Percentiles rank a stretch among this genome's conserved stretches.
Evolutionary conservation across 2,888 invertebrate species (phyloP).

Genomic region (Sceliomorpha sp.): DNA sequence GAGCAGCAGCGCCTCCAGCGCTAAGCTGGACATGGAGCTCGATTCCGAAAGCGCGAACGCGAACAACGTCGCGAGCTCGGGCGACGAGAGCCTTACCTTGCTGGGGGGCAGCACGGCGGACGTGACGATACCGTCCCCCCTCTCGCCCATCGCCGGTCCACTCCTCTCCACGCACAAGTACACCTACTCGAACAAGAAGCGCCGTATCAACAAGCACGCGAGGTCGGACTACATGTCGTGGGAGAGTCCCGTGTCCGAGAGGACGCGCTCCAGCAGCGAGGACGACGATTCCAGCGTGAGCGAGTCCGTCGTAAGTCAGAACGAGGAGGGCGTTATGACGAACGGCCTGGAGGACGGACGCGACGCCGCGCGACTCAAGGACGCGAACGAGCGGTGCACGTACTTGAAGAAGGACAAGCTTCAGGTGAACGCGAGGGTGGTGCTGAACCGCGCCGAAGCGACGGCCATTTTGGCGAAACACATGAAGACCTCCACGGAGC

Average conservation of each 20-base stretch:
- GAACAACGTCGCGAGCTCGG: slow-evolving; percentile 73
- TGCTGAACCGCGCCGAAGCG: slow-evolving; percentile 69
- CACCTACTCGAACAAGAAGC: slow-evolving; percentile 76
- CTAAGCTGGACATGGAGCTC: slow-evolving; percentile 72
- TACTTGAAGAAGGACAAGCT: slow-evolving; percentile 71
- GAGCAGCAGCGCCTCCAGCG: slow-evolving; percentile 70
- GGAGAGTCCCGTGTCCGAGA: slow-evolving; percentile 75
- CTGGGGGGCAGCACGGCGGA: slow-evolving; percentile 69
- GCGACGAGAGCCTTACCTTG: slow-evolving; percentile 74
- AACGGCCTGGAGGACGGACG: slow-evolving; percentile 71
- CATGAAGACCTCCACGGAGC: slow-evolving; percentile 58
- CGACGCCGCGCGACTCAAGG: slow-evolving; percentile 57
- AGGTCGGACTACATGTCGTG: slow-evolving; percentile 70
- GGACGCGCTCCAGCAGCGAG: slow-evolving; percentile 71
- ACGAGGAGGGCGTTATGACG: slow-evolving; percentile 67
- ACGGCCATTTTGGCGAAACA: slow-evolving; percentile 67
- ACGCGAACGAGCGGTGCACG: slow-evolving; percentile 62
- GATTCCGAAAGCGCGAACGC: slow-evolving; percentile 71
- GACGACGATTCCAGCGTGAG: slow-evolving; percentile 71
- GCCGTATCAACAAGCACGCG: slow-evolving; percentile 68
- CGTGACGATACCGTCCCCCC: slow-evolving; percentile 73
- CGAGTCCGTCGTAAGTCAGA: slow-evolving; percentile 71
- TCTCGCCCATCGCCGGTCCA: slow-evolving; percentile 75
- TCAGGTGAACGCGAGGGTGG: slow-evolving; percentile 70
- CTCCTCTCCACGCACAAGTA: slow-evolving; percentile 74